These are phyloP conservation scores for Punctoribates punctum DNA, from an alignment of 2,888 invertebrate genomes.

Conservation along the genomic window DNA sequence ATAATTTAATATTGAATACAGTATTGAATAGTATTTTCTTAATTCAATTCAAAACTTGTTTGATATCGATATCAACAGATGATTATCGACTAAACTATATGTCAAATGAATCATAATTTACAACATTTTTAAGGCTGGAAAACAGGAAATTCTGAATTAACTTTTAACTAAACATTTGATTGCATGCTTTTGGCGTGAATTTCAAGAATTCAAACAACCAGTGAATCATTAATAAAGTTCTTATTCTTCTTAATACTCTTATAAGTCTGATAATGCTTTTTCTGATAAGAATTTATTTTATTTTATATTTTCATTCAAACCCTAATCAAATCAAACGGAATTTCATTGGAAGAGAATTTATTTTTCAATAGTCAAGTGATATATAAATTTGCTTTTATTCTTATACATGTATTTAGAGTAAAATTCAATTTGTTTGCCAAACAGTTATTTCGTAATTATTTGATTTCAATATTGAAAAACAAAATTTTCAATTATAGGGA, in stretches of 20 bases:
- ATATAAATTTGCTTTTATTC: background rate
- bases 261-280: constrained; percentile 2
- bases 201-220: background rate
- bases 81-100: constrained; percentile 1
- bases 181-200: background rate
- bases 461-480: constrained; percentile 21
- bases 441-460: background rate
- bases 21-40: background rate
- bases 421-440: constrained; percentile 23
- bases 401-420: background rate
- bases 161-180: background rate
- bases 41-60: background rate
- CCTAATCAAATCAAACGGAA: background rate
- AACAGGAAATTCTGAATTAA: background rate
- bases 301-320: background rate
- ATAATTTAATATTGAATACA: too few species aligned
- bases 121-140: background rate
- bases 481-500: constrained; percentile 24
- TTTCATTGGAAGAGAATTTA: constrained; percentile 1
- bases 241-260: background rate
- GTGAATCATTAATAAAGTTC: constrained; percentile 5
- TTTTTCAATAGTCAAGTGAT: constrained; percentile 21
- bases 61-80: constrained; percentile 24
- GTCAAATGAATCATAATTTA: constrained; percentile 5
- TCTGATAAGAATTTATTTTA: constrained; percentile 3